These are phyloP conservation scores for Pollachius pollachius DNA, from an alignment of 2,113 vertebrate genomes.

Conservation along the genomic window DNA sequence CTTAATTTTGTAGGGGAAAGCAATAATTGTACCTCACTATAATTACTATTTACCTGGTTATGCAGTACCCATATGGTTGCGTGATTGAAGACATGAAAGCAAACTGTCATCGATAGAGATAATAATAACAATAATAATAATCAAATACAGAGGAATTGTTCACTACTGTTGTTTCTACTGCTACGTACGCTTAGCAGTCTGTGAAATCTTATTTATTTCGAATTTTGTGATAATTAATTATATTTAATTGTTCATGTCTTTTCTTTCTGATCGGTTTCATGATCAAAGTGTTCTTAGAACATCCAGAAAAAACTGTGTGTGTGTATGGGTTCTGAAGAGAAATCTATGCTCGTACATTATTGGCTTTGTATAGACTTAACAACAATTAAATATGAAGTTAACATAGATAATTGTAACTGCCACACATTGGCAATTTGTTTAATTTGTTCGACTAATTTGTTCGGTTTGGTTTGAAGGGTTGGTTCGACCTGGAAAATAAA, in stretches of 20 bases:
- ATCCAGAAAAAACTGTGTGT: not conserved
- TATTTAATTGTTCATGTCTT: constrained; percentile 29
- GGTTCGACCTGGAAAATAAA: no score
- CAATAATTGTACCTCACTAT: constrained; percentile 45
- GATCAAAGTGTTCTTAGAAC: constrained; percentile 14
- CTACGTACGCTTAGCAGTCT: not conserved
- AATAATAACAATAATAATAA: not conserved
- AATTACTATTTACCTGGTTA: constrained; percentile 9
- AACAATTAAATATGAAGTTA: constrained; percentile 12
- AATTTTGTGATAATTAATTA: constrained; percentile 31
- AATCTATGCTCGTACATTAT: constrained; percentile 8
- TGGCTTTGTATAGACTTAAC: constrained; percentile 9
- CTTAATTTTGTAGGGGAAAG: constrained; percentile 7
- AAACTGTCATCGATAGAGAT: constrained; percentile 9
- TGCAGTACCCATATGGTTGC: not conserved
- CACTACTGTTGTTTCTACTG: no score
- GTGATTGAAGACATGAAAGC: not conserved
- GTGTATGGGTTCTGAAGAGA: constrained; percentile 41
- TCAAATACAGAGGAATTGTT: not conserved
- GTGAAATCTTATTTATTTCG: constrained; percentile 53
- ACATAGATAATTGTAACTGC: no score
- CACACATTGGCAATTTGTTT: no score
- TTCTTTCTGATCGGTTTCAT: constrained; percentile 22
- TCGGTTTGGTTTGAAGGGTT: no score
- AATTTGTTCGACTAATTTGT: no score